A percentile compares a stretch with the other conserved stretches of the same genome.
These are phyloP conservation scores for Chrysocyon brachyurus DNA, from an alignment of 2,797 vertebrate species.

Conservation along the genomic window DNA sequence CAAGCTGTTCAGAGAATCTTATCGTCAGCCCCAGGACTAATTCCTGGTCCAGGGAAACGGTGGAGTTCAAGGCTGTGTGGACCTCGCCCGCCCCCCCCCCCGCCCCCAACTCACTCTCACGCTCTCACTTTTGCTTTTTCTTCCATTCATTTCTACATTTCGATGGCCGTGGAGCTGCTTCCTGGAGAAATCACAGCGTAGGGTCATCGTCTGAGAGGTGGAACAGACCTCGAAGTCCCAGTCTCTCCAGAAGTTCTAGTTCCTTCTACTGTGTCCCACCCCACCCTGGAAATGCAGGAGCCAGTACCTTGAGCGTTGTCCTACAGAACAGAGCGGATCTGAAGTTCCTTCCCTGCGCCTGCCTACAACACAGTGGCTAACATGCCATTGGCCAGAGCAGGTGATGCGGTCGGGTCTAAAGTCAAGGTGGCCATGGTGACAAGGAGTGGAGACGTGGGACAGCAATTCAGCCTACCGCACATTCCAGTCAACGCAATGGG, in stretches of 20 bases:
- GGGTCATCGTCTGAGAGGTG: not conserved
- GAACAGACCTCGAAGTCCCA: not conserved
- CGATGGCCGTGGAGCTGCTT: not conserved
- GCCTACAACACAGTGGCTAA: fast-evolving
- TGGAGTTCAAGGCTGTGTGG: not conserved
- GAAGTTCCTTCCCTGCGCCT: not conserved
- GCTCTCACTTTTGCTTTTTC: not conserved
- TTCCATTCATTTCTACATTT: not conserved
- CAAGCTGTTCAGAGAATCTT: too few species aligned
- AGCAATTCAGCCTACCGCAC: not conserved
- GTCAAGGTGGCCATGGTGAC: not conserved
- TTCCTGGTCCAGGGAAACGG: not conserved
- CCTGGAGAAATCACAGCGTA: not conserved
- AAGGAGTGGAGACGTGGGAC: not conserved
- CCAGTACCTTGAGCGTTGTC: fast-evolving
- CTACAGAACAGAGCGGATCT: fast-evolving
- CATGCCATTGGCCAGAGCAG: not conserved
- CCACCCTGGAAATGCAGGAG: fast-evolving
- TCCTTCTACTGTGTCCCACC: not conserved
- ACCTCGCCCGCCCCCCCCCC: not conserved
- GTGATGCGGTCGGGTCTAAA: not conserved
- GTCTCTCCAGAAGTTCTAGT: not conserved
- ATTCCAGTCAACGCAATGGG: fast-evolving
- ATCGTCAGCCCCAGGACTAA: not conserved
- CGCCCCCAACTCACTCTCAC: not conserved